Evolutionary conservation across 2,113 vertebrate genomes (phyloP).

Genomic region (Cervus canadensis): DNA sequence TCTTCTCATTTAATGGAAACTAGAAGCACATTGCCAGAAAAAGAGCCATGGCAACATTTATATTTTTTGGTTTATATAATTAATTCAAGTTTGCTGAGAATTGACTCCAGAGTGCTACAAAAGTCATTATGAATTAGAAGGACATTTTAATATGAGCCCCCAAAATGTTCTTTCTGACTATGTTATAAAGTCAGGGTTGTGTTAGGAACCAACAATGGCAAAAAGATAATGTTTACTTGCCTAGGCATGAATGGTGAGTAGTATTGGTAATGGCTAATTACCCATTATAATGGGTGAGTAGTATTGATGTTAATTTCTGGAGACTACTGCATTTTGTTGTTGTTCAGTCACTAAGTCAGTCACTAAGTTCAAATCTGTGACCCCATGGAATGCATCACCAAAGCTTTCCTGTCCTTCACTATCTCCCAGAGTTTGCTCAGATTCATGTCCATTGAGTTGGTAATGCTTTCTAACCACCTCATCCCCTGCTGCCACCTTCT

Average conservation of each 20-base stretch:
- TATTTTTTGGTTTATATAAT: not conserved
- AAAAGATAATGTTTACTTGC: not conserved
- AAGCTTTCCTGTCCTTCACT: too few species aligned
- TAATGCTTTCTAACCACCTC: too few species aligned
- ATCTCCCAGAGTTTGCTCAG: too few species aligned
- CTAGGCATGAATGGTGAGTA: not conserved
- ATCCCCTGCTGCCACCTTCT: too few species aligned
- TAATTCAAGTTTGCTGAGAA: not conserved
- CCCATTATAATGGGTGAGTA: not conserved
- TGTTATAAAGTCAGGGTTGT: not conserved
- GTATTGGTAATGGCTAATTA: too few species aligned
- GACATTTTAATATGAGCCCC: not conserved
- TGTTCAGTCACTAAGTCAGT: too few species aligned
- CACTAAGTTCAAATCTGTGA: too few species aligned
- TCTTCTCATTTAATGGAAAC: not conserved
- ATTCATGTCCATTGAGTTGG: too few species aligned
- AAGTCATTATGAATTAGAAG: not conserved
- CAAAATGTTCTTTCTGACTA: not conserved
- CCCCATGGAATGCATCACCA: too few species aligned
- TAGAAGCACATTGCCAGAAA: not conserved
- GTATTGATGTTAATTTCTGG: not conserved
- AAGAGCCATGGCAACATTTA: not conserved
- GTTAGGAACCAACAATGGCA: not conserved
- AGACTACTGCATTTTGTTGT: not conserved
- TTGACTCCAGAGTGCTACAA: not conserved